Percentiles rank a stretch among this genome's conserved stretches.
phyloP scores from a whole-genome alignment of 2,888 invertebrate species.

The Nomada ferruginata region DNA sequence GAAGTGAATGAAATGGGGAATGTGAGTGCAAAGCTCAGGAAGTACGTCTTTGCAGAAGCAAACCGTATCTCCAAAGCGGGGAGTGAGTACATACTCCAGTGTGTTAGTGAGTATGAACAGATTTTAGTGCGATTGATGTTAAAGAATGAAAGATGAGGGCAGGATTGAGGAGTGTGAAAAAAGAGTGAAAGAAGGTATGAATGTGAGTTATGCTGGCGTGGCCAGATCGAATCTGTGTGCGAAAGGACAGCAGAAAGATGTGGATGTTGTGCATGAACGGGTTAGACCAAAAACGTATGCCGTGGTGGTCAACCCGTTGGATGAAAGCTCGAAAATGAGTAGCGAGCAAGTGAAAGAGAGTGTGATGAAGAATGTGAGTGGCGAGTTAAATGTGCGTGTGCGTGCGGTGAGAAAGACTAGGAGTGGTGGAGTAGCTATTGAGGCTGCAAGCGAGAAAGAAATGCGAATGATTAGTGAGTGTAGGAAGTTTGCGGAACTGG shows the following conservation, averaged over 20 bases:
- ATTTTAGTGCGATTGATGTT: not conserved
- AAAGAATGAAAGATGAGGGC: not conserved
- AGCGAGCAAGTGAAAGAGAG: not conserved
- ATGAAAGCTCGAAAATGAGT: not conserved
- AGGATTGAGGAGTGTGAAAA: not conserved
- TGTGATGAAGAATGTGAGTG: not conserved
- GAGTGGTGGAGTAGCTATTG: conserved; percentile 14
- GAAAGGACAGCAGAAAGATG: not conserved
- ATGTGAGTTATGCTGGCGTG: not conserved
- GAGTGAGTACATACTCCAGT: no score
- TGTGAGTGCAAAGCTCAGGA: not conserved
- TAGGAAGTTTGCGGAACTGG: not conserved
- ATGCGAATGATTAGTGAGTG: not conserved
- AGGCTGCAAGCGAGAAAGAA: not conserved
- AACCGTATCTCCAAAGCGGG: no score
- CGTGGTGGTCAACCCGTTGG: not conserved
- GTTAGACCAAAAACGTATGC: not conserved
- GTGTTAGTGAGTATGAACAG: not conserved
- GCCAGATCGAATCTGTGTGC: not conserved
- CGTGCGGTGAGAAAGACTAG: not conserved
- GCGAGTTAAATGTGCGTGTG: not conserved
- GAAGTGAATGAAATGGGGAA: not conserved
- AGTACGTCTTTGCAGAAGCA: no score
- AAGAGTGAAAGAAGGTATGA: not conserved
- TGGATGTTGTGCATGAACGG: not conserved